Percentiles rank a stretch among this genome's conserved stretches.
Evolutionary conservation across 2,888 invertebrate genomes (phyloP).

Genomic region (Mythimna pallens): DNA sequence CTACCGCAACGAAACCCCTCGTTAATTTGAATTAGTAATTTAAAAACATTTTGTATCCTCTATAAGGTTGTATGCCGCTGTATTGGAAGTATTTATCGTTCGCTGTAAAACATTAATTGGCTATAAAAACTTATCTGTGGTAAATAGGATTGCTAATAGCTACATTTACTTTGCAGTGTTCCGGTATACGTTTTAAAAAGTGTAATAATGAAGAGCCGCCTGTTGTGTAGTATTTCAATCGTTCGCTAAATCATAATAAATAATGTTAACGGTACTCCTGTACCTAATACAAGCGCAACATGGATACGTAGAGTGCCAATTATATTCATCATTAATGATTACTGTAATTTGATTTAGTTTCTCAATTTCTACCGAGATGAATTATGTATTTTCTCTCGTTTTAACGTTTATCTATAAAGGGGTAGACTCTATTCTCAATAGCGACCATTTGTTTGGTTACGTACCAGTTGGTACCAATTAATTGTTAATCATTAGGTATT

Average conservation of each 20-base stretch:
- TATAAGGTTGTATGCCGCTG: slow-evolving; percentile 60
- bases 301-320: slow-evolving; percentile 46
- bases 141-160: slow-evolving; percentile 66
- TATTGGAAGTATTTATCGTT: slow-evolving; percentile 63
- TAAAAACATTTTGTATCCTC: slow-evolving; percentile 66
- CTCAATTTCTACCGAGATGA: slow-evolving; percentile 16
- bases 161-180: slow-evolving; percentile 61
- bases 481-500: too few relatives aligned
- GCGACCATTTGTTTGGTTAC: neutral
- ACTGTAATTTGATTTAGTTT: slow-evolving; percentile 35
- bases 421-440: neutral
- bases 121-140: slow-evolving; percentile 65
- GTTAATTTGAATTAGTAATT: slow-evolving; percentile 65
- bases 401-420: slow-evolving; percentile 2
- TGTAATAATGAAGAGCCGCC: slow-evolving; percentile 58
- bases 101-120: slow-evolving; percentile 65
- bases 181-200: slow-evolving; percentile 61
- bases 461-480: too few relatives aligned
- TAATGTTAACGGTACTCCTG: slow-evolving; percentile 37
- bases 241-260: slow-evolving; percentile 48
- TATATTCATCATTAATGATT: slow-evolving; percentile 45
- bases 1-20: slow-evolving; percentile 54
- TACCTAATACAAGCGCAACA: slow-evolving; percentile 21
- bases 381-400: slow-evolving; percentile 3
- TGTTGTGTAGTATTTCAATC: slow-evolving; percentile 50